Conservation (phyloP, 2,888 invertebrate genomes). For the Xestia c-nigrum region DNA sequence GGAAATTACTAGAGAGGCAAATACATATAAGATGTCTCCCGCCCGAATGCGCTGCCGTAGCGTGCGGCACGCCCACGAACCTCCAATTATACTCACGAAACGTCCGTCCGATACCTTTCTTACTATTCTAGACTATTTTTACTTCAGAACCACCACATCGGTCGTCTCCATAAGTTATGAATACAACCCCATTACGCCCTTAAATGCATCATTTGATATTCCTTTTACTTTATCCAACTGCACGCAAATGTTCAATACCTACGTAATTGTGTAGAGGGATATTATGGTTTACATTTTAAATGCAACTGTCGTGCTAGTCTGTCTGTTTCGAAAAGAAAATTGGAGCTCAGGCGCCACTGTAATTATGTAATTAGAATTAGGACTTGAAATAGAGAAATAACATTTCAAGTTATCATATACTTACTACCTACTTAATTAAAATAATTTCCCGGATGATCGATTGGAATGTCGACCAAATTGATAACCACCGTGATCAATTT, state of each 20-base stretch:
- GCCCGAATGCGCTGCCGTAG: conserved; percentile 74
- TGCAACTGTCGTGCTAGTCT: conserved; percentile 48
- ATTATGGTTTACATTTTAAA: conserved; percentile 56
- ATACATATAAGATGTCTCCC: conserved; percentile 87
- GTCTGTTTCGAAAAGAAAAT: conserved; percentile 48
- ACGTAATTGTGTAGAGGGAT: conserved; percentile 35
- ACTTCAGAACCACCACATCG: conserved; percentile 76
- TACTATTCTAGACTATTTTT: conserved; percentile 83
- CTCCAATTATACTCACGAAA: conserved; percentile 87
- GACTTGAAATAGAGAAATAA: conserved; percentile 5
- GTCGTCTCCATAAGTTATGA: conserved; percentile 86
- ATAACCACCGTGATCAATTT: conserved; percentile 27
- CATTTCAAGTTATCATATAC: not conserved
- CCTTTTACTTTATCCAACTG: conserved; percentile 74
- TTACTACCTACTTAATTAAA: too few relatives aligned
- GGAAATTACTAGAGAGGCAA: conserved; percentile 88
- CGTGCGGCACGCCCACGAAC: conserved; percentile 82
- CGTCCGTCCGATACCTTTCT: conserved; percentile 80
- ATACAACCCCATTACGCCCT: conserved; percentile 78
- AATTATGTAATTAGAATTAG: conserved; percentile 11
- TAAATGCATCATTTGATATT: conserved; percentile 84
- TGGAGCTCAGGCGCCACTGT: conserved; percentile 29
- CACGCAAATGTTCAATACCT: conserved; percentile 76
- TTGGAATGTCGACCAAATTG: conserved; percentile 2
- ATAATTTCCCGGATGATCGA: not conserved